These are phyloP conservation scores for Leptatherina wallacei DNA, from an alignment of 2,797 vertebrate species.

Conservation along the genomic window DNA sequence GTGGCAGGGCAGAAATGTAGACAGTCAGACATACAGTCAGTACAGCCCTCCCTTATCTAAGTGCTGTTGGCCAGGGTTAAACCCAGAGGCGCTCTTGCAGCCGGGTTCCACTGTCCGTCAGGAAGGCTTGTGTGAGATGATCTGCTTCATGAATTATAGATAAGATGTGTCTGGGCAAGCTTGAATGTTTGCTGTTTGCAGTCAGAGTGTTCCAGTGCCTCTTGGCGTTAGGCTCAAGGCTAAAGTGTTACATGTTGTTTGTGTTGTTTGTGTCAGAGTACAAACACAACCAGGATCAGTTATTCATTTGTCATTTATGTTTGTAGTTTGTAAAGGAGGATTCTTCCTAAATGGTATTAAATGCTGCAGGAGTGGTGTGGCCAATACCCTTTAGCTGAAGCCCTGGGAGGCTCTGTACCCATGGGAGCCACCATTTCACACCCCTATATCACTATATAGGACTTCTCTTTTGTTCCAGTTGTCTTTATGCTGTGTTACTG, in stretches of 20 bases:
- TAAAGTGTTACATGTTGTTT: conserved; percentile 49
- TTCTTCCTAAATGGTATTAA: conserved; percentile 10
- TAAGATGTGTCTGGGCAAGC: conserved; percentile 71
- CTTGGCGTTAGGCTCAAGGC: conserved; percentile 46
- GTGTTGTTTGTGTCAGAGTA: conserved; percentile 35
- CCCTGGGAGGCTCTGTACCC: conserved; percentile 55
- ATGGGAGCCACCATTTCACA: conserved; percentile 68
- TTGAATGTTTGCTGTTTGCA: conserved; percentile 65
- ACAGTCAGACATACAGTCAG: conserved; percentile 12
- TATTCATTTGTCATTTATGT: conserved; percentile 39
- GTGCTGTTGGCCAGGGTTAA: conserved; percentile 18
- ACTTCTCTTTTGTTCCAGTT: conserved; percentile 55
- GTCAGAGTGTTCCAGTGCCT: conserved; percentile 49
- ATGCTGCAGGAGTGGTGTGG: conserved; percentile 24
- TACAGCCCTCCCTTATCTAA: conserved; percentile 9
- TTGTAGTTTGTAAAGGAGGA: background rate
- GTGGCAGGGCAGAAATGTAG: conserved; percentile 24
- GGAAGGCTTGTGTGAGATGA: conserved; percentile 62
- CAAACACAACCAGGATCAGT: conserved; percentile 24
- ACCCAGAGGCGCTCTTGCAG: conserved; percentile 28
- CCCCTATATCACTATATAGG: conserved; percentile 76
- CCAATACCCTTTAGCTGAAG: conserved; percentile 37
- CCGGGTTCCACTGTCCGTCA: conserved; percentile 53
- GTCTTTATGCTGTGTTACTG: conserved; percentile 51
- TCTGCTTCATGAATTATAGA: conserved; percentile 81